Percentiles rank a stretch among this genome's conserved stretches.
phyloP scores from a whole-genome alignment of 1,140 invertebrate genomes.

The Grapholita molesta region DNA sequence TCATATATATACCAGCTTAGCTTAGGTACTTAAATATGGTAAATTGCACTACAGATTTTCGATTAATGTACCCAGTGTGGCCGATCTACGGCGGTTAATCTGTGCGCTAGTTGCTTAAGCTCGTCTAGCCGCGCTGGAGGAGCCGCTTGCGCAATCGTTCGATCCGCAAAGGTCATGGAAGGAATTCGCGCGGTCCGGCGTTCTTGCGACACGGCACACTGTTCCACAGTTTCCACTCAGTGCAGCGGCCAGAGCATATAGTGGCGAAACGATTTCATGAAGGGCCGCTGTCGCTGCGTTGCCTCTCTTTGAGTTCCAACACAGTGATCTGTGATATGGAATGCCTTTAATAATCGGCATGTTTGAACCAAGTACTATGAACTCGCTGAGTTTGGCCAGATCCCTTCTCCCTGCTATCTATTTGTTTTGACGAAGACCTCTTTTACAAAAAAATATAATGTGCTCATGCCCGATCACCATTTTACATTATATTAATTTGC shows the following conservation, averaged over 20 bases:
- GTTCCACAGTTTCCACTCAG: constrained; percentile 52
- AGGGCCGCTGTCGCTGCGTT: not conserved
- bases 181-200: constrained; percentile 73
- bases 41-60: too few species aligned
- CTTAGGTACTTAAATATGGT: too few species aligned
- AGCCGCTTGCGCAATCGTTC: constrained; percentile 67
- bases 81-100: constrained; percentile 55
- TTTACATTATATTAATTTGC: too few species aligned
- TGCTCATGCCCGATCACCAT: too few species aligned
- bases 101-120: constrained; percentile 66
- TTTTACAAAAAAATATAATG: too few species aligned
- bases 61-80: too few species aligned
- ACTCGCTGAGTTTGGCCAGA: too few species aligned
- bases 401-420: too few species aligned
- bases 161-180: constrained; percentile 74
- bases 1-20: too few species aligned
- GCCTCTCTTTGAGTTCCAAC: not conserved
- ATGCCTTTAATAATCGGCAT: not conserved
- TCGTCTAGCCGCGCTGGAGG: constrained; percentile 64
- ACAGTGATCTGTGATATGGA: not conserved
- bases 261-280: constrained; percentile 14
- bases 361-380: too few species aligned
- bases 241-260: constrained; percentile 38
- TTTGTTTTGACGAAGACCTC: too few species aligned
- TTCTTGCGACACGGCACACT: constrained; percentile 58